Percentiles rank a stretch among this genome's conserved stretches.
Conservation (phyloP, 2,113 vertebrate species). For the Rhynchopsitta pachyrhyncha region DNA sequence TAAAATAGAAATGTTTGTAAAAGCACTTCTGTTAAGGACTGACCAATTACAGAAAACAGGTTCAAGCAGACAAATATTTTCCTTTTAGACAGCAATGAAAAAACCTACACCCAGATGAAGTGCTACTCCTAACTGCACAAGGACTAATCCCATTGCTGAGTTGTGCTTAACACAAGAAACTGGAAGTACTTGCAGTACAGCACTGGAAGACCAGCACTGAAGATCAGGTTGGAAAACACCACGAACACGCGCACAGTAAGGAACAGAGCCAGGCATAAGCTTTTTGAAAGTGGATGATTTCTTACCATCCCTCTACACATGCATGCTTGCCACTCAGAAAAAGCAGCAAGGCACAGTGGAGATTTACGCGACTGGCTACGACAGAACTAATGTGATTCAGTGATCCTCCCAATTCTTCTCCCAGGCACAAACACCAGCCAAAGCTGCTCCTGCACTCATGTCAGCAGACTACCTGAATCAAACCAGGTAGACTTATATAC, state of each 20-base stretch:
- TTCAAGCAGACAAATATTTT: neutral
- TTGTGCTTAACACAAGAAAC: neutral
- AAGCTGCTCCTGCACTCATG: neutral
- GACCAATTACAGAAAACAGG: neutral
- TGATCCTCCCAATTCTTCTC: neutral
- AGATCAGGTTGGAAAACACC: neutral
- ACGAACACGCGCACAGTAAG: fast-evolving
- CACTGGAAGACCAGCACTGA: neutral
- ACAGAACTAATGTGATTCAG: neutral
- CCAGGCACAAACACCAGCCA: neutral
- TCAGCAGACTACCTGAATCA: neutral
- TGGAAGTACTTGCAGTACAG: neutral
- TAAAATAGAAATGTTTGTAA: neutral
- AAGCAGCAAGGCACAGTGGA: neutral
- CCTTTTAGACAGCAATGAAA: neutral
- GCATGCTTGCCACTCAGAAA: neutral
- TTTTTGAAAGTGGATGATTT: neutral
- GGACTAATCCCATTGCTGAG: neutral
- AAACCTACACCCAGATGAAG: neutral
- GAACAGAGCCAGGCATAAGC: neutral
- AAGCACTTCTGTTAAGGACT: neutral
- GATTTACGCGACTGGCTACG: neutral
- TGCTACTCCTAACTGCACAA: neutral
- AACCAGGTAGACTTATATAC: neutral
- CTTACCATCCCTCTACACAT: neutral